A percentile compares a stretch with the other conserved stretches of the same genome.
Evolutionary conservation across 1,140 invertebrate genomes (phyloP).

Genomic region (Thrips palmi): DNA sequence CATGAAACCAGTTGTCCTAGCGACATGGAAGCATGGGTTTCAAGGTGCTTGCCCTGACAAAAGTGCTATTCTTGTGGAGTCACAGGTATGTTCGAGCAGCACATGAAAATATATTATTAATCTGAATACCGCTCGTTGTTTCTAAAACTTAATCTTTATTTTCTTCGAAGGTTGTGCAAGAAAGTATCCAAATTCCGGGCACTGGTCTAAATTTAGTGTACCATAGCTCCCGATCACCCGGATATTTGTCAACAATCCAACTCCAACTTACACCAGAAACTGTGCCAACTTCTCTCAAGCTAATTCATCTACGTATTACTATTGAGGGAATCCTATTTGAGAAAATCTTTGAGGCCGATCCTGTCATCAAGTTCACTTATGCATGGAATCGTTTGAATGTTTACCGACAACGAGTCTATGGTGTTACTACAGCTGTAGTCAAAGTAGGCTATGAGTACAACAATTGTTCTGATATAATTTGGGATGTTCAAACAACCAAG

Average conservation of each 20-base stretch:
- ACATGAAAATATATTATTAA: not conserved
- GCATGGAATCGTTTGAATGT: slow-evolving; percentile 92
- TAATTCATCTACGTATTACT: slow-evolving; percentile 78
- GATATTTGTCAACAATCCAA: slow-evolving; percentile 88
- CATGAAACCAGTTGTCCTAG: slow-evolving; percentile 85
- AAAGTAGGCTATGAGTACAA: slow-evolving; percentile 92
- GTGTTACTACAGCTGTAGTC: slow-evolving; percentile 76
- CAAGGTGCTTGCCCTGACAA: slow-evolving; percentile 86
- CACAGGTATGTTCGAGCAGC: slow-evolving; percentile 47
- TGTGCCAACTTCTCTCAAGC: slow-evolving; percentile 58
- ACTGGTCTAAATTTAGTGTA: slow-evolving; percentile 87
- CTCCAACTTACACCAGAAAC: slow-evolving; percentile 76
- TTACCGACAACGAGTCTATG: slow-evolving; percentile 88
- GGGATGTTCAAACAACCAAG: slow-evolving; percentile 89
- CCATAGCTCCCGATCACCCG: slow-evolving; percentile 77
- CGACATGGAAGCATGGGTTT: slow-evolving; percentile 92
- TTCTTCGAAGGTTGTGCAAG: slow-evolving; percentile 60
- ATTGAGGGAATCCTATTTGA: slow-evolving; percentile 89
- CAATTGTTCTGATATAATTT: slow-evolving; percentile 83
- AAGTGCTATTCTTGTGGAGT: slow-evolving; percentile 82
- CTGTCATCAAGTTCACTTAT: slow-evolving; percentile 88
- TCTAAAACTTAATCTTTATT: slow-evolving; percentile 1
- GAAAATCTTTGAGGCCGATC: slow-evolving; percentile 86
- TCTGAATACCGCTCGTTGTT: not conserved
- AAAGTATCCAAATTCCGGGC: slow-evolving; percentile 81